Conservation (phyloP, 2,113 vertebrate species). For the Macquaria ambigua region DNA sequence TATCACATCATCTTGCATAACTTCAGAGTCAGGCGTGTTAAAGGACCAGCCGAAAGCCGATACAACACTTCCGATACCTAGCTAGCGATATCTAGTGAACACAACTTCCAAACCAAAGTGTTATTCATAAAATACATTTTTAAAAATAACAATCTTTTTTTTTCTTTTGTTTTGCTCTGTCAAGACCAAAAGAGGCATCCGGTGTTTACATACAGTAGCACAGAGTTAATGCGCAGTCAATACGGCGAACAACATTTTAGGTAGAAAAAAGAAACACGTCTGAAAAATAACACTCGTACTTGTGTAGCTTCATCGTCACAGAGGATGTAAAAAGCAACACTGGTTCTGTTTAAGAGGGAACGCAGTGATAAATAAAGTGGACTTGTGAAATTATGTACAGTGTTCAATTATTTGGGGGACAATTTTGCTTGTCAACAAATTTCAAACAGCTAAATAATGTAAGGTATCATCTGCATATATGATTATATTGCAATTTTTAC, state of each 20-base stretch:
- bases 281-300: conserved; percentile 40
- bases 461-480: conserved; percentile 21
- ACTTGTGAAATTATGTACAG: neutral
- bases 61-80: conserved; percentile 27
- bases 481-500: neutral
- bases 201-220: conserved; percentile 54
- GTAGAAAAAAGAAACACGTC: conserved; percentile 53
- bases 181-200: conserved; percentile 44
- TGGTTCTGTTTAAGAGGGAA: conserved; percentile 43
- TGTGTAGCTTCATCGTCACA: conserved; percentile 34
- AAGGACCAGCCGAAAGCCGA: conserved; percentile 14
- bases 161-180: conserved; percentile 15
- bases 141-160: conserved; percentile 50
- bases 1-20: conserved; percentile 2
- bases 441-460: conserved; percentile 4
- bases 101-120: conserved; percentile 33
- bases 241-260: neutral
- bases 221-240: conserved; percentile 19
- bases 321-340: conserved; percentile 40
- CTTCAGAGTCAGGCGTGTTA: conserved; percentile 33
- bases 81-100: conserved; percentile 48
- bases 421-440: neutral
- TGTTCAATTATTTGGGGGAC: neutral
- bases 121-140: conserved; percentile 50
- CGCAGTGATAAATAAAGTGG: conserved; percentile 55